Evolutionary conservation across 2,888 invertebrate species (phyloP).

Genomic region (Philereme vetulata): DNA sequence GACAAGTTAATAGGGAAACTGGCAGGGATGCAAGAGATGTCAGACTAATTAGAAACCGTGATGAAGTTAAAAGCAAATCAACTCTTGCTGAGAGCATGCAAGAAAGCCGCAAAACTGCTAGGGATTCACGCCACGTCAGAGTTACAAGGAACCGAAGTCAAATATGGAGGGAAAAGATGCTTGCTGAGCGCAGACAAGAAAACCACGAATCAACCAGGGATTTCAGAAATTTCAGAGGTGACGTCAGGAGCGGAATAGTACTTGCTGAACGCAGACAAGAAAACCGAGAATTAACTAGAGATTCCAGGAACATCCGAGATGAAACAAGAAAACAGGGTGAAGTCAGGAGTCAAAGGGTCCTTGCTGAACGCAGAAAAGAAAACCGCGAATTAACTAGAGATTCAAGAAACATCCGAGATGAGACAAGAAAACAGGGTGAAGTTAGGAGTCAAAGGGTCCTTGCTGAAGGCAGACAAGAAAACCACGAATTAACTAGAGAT

Average conservation of each 20-base stretch:
- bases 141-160: slow-evolving; percentile 5
- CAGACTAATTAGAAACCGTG: neutral
- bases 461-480: neutral
- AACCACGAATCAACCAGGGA: slow-evolving; percentile 3
- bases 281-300: neutral
- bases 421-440: neutral
- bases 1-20: neutral
- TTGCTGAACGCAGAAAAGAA: slow-evolving; percentile 13
- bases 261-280: slow-evolving; percentile 3
- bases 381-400: slow-evolving; percentile 2
- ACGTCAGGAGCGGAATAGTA: neutral
- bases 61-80: neutral
- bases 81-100: neutral
- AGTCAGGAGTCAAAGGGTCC: slow-evolving; percentile 21
- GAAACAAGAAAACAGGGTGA: slow-evolving; percentile 2
- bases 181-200: slow-evolving; percentile 15
- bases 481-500: slow-evolving; percentile 2
- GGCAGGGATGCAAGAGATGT: neutral
- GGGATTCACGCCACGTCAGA: slow-evolving; percentile 8
- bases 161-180: slow-evolving; percentile 21
- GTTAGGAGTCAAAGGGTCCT: neutral
- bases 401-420: slow-evolving; percentile 5
- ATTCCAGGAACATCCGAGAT: slow-evolving; percentile 5
- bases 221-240: neutral
- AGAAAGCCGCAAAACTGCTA: neutral